Evolutionary conservation across 1,140 invertebrate genomes (phyloP), one percentile per base, ranked within the genome.

Genomic region (Procambarus clarkii): DNA sequence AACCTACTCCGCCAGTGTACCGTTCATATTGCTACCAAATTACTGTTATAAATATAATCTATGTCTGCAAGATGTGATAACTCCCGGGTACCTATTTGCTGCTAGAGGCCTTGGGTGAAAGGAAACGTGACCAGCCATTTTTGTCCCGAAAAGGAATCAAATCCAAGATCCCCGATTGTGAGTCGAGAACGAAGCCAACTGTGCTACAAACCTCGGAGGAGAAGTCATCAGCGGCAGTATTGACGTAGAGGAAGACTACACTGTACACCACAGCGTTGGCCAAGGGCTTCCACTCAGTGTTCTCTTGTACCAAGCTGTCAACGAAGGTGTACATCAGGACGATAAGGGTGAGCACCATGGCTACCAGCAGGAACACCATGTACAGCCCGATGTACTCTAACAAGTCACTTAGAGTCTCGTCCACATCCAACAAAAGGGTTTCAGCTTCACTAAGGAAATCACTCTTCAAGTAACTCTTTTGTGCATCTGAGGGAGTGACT

Each of bases 241-340:
- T 79, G 44, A 79, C 15, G 77, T 79, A 50, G 4, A 79, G 50
- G 45, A 79, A 79, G 44, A 50, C 45, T 4, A 79, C 18, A 50
- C 24, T 11, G 15, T 50, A 79, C n/a, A 46, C 77, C 3, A 48
- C 13, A 13, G 50, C 46, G 18, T 18, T 79, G 21, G 44, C 45
- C 18, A 79, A 18, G 3, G 45, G 45, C 45, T 18, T n/a, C 77
- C 77, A 79, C 15, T 48, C 44, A 13, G n/a, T 46, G 18, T 8
- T 79, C 13, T 79, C 45, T 9, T 79, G 15, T 2, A 79, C 77
- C 9, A 79, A 46, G 50, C 77, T 79, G 21, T 79, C 50, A 9
- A 79, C 77, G 77, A 79, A 48, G 77, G 18, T 79, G 77, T 46
- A 79, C 45, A 79, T 44, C 45, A 79, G 21, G n/a, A 79, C 45